Conservation (phyloP, 2,113 vertebrate genomes). For the Alexandromys fortis region DNA sequence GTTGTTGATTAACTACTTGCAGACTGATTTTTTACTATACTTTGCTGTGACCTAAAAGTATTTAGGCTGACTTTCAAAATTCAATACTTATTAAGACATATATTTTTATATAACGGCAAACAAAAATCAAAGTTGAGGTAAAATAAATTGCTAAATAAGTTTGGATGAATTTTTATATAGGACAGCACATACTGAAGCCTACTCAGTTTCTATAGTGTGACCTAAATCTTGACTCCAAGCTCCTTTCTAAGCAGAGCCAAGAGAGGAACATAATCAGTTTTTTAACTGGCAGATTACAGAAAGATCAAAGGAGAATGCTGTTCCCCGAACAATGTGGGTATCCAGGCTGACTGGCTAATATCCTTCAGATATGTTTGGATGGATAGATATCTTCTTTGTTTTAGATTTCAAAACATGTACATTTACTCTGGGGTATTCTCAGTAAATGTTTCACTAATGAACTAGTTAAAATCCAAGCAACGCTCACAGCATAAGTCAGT, state of each 20-base stretch:
- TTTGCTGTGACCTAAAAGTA: constrained; percentile 38
- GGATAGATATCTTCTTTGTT: constrained; percentile 30
- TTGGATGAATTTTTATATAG: neutral
- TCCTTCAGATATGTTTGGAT: constrained; percentile 8
- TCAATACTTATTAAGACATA: constrained; percentile 32
- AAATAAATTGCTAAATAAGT: constrained; percentile 46
- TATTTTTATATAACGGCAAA: neutral
- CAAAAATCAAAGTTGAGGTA: constrained; percentile 15
- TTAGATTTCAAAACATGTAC: neutral
- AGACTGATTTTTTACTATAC: neutral
- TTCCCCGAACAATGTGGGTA: neutral
- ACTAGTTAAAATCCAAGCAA: constrained; percentile 23
- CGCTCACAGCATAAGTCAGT: neutral
- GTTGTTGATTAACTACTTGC: neutral
- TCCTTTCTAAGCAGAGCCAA: neutral
- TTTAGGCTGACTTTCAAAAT: constrained; percentile 43
- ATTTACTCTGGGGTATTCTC: neutral
- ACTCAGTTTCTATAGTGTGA: neutral
- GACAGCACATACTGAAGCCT: neutral
- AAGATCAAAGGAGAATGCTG: neutral
- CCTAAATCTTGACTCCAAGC: constrained; percentile 11
- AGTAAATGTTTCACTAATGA: constrained; percentile 46
- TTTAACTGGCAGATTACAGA: neutral
- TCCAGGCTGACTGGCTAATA: constrained; percentile 28
- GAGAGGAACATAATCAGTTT: neutral